Conservation (phyloP, 2,888 invertebrate species). For the Chouioia cunea region DNA sequence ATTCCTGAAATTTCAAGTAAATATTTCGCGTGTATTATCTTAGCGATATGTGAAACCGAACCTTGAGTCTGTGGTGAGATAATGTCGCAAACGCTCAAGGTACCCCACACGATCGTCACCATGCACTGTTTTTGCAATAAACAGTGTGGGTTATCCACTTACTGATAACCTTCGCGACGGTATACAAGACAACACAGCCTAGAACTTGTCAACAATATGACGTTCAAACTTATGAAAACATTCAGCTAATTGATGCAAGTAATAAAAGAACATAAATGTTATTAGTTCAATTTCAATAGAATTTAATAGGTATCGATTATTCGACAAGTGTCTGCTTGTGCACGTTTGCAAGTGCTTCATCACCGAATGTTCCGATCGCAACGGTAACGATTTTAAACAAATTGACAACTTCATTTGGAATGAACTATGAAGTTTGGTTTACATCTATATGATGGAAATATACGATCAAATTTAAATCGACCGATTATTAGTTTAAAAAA, state of each 20-base stretch:
- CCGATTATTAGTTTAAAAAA: constrained; percentile 13
- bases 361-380: no score
- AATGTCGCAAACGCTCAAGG: constrained; percentile 29
- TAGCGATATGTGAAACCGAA: background rate
- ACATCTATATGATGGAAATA: background rate
- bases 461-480: constrained; percentile 3
- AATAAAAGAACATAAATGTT: background rate
- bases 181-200: constrained; percentile 16
- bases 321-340: no score
- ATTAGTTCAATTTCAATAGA: background rate
- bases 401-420: background rate
- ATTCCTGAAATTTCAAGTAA: constrained; percentile 1
- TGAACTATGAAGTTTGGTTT: background rate
- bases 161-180: constrained; percentile 56
- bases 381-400: background rate
- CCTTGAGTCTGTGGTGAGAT: constrained; percentile 16
- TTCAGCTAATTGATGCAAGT: constrained; percentile 9
- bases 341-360: no score
- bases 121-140: constrained; percentile 50
- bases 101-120: constrained; percentile 50
- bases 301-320: background rate
- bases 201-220: constrained; percentile 14
- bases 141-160: constrained; percentile 52
- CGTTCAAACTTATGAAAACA: background rate
- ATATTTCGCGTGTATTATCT: constrained; percentile 6